Evolutionary conservation across 1,140 invertebrate genomes (phyloP), one percentile per base, ranked within the genome.

Genomic region (Drosophila tani): DNA sequence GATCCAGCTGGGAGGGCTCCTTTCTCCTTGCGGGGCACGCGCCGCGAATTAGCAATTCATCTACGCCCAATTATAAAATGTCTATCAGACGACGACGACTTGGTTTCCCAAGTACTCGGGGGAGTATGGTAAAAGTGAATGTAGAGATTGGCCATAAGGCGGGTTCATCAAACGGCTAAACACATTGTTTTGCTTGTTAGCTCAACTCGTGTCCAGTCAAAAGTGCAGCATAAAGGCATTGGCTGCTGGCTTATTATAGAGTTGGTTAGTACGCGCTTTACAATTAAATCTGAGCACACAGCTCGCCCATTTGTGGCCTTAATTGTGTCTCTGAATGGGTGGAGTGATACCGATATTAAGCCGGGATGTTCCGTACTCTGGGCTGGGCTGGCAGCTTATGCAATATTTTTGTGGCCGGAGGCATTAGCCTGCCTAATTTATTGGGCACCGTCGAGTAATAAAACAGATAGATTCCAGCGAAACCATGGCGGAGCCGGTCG

Each of bases 71-170:
- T 68, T 69, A 67, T 62, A 59, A 70, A 64, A 32, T 62, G 55
- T 38, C 63, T 21, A 56, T 56, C 45, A 1, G 43, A 19, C 46
- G 14, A 14, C 21, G 8, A 27, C 21, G 40, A 19, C 41, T 41
- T 2, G 3, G 14, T 45, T 53, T 27, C n/a, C 27, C 19, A 15
- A 27, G n/a, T 41, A 29, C n/a, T 19, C 53, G 32, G 35, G 51
- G 62, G n/a, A n/a, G 32, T 32, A 58, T 45, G 17, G 51, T 40
- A 62, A 78, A 82, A 82, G 80, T 77, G 74, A 82, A 82, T 70
- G 71, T 79, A 53, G 47, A 53, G 46, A 12, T 51, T 53, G 29
- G 40, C 27, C 29, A 57, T 51, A 66, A 49, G 21, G 45, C 46
- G 50, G 58, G 49, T 60, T 58, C 56, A 71, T 57, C 70, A 81